Base-by-base conservation (phyloP, 1,140 invertebrate genomes). In the Neomicropteryx cornuta region DNA sequence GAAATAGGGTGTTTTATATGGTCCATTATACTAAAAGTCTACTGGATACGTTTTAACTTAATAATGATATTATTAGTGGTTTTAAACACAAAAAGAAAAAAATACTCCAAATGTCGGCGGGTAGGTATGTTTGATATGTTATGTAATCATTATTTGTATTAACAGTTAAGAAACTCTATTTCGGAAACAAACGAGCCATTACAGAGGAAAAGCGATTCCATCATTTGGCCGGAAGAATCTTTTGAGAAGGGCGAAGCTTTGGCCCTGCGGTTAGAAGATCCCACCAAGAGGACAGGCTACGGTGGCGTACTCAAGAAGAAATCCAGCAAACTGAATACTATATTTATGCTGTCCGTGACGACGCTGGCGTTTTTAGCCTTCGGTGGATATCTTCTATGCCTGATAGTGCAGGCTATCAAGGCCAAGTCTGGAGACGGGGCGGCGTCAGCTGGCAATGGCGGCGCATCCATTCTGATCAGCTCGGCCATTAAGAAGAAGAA, bases 311-410 rank as follows among this genome's bases (percentile, higher is more conserved):
- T 68, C 51, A 62, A 71, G 50, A 70, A 70, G n/a, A n/a, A n/a
- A n/a, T n/a, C 44, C 52, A 69, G 54, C 39, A 75, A 71, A 58
- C 51, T 79, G 39, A 79, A 74, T 34, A 79, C 72, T 50, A 72
- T 81, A 45, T 81, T 87, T 47, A 75, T 83, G 32, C 60, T 81
- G 16, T 76, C 81, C 0, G 66, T 87, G 3, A 84, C 82, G 0
- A 73, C 80, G 0, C 55, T 86, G 11, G 76, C 83, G 0, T 86
- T 87, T 55, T 52, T 85, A 2, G 82, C 82, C 0, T 86, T 86
- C 46, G 83, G 81, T 6, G 83, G 82, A 5, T 86, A 86, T 53
- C 55, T 87, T 8, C 51, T 87, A 0, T 81, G 79, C 48, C 58
- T 87, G 1, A 75, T 86, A 23, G 76, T 83, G 3, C 74, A 77